Evolutionary conservation across 2,888 invertebrate genomes (phyloP).

Genomic region (Morinoia aosen): DNA sequence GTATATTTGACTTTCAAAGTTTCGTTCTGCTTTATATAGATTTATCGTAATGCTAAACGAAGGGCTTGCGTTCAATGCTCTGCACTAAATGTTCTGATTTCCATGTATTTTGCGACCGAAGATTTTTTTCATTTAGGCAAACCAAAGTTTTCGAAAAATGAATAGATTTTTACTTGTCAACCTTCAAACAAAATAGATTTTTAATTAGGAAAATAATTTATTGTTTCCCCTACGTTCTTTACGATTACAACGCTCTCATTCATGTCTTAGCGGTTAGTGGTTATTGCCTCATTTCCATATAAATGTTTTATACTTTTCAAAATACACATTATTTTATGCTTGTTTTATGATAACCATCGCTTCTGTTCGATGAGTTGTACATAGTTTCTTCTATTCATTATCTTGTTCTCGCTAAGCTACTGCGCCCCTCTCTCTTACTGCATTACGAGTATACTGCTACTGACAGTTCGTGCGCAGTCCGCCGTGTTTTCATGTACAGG

Average conservation of each 20-base stretch:
- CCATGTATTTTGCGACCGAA: neutral
- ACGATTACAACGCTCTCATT: neutral
- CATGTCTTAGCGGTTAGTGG: neutral
- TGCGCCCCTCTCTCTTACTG: neutral
- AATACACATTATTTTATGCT: neutral
- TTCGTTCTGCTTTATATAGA: neutral
- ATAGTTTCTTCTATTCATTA: slow-evolving; percentile 10
- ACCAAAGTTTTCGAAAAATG: neutral
- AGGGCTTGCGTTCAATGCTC: neutral
- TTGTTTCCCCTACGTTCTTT: neutral
- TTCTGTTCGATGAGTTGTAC: neutral
- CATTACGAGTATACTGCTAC: neutral
- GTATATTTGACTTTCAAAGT: neutral
- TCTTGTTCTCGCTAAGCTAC: neutral
- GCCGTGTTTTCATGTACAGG: neutral
- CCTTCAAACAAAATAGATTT: neutral
- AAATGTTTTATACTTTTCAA: neutral
- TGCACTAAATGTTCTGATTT: neutral
- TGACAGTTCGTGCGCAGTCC: neutral
- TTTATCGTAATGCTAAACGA: neutral
- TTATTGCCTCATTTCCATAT: neutral
- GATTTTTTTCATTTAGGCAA: neutral
- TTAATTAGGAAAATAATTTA: neutral
- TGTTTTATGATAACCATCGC: neutral
- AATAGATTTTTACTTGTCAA: neutral